A percentile compares a stretch with the other conserved stretches of the same genome.
phyloP scores from a whole-genome alignment of 2,113 vertebrate genomes.

The Microcebus jonahi region DNA sequence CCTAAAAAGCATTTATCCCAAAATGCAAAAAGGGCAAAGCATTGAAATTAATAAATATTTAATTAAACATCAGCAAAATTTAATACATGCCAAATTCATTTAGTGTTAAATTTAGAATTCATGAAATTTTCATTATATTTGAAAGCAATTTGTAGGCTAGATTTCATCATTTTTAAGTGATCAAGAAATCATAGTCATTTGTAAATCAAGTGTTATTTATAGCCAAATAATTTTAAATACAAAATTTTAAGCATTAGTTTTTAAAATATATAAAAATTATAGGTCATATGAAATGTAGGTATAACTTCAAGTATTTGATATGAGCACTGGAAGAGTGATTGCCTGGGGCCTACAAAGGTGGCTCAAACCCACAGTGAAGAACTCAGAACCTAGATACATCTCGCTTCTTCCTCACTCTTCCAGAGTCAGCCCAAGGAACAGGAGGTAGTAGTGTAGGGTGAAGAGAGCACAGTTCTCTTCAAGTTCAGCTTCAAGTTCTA shows the following conservation, averaged over 20 bases:
- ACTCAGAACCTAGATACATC: not conserved
- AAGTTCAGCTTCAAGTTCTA: not conserved
- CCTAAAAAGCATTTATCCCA: not conserved
- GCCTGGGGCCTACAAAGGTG: not conserved
- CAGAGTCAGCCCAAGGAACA: not conserved
- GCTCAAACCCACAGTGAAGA: not conserved
- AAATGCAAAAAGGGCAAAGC: not conserved
- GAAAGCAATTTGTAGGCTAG: not conserved
- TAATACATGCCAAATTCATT: not conserved
- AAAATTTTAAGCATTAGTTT: not conserved
- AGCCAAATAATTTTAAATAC: slow-evolving; percentile 15
- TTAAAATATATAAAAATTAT: not conserved
- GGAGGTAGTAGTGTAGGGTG: not conserved
- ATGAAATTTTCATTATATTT: slow-evolving; percentile 12
- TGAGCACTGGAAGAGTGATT: not conserved
- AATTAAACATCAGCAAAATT: not conserved
- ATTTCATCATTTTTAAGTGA: slow-evolving; percentile 24
- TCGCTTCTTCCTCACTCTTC: not conserved
- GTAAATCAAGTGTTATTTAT: not conserved
- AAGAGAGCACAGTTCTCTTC: not conserved
- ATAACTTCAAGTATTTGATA: not conserved
- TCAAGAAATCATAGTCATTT: slow-evolving; percentile 26
- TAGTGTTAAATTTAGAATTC: not conserved
- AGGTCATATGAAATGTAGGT: not conserved
- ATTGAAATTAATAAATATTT: slow-evolving; percentile 1